phyloP scores from a whole-genome alignment of 1,140 invertebrate genomes.

The Drosophila varians region DNA sequence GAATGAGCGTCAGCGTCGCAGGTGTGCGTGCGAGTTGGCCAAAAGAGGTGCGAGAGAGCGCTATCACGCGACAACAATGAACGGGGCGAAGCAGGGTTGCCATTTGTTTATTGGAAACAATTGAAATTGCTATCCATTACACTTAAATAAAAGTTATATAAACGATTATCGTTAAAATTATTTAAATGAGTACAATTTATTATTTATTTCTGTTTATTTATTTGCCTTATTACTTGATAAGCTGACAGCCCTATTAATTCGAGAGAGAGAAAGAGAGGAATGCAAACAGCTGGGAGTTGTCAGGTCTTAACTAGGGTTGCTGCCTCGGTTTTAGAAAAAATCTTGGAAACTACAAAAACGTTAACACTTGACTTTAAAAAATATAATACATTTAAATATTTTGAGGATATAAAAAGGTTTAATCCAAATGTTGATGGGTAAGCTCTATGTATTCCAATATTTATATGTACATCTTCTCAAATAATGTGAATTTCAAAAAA shows the following conservation, averaged over 20 bases:
- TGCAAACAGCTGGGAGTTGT: conserved; percentile 50
- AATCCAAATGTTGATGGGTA: too few relatives aligned
- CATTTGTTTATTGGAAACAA: neutral
- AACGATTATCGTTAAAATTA: too few relatives aligned
- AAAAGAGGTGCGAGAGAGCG: conserved; percentile 49
- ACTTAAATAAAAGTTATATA: too few relatives aligned
- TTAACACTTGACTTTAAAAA: neutral
- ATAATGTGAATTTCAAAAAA: too few relatives aligned
- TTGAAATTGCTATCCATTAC: neutral
- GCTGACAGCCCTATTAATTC: neutral
- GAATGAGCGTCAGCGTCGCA: conserved; percentile 56
- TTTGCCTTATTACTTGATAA: neutral
- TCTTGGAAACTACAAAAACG: neutral
- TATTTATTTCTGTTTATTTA: too few relatives aligned
- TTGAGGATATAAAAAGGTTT: too few relatives aligned
- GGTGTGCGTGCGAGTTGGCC: conserved; percentile 56
- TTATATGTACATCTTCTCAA: too few relatives aligned
- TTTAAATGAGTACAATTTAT: too few relatives aligned
- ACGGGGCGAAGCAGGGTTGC: conserved; percentile 17
- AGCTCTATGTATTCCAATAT: too few relatives aligned
- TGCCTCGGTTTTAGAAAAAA: too few relatives aligned
- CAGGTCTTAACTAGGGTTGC: conserved; percentile 36
- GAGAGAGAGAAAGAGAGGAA: conserved; percentile 6
- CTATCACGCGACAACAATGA: conserved; percentile 16
- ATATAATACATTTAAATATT: too few relatives aligned